Evolutionary conservation across 1,140 invertebrate genomes (phyloP).

Genomic region (Drosophila paulistorum): DNA sequence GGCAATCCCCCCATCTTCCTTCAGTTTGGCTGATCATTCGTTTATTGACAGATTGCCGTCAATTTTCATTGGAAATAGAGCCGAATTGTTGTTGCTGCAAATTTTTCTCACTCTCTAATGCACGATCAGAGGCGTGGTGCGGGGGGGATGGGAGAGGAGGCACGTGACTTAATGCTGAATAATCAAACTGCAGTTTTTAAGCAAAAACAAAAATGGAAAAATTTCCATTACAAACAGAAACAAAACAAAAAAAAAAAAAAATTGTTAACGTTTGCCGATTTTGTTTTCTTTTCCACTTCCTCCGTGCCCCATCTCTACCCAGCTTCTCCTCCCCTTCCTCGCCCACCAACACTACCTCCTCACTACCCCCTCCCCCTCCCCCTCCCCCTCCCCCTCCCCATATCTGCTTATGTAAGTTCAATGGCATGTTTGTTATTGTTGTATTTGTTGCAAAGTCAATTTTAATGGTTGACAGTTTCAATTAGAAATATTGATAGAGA

Average conservation of each 20-base stretch:
- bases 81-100: neutral
- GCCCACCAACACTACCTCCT: no score
- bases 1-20: slow-evolving; percentile 18
- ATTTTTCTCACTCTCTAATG: no score
- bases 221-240: slow-evolving; percentile 56
- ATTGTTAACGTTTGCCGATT: slow-evolving; percentile 59
- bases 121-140: neutral
- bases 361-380: slow-evolving; percentile 8
- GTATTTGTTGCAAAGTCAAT: slow-evolving; percentile 2
- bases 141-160: no score
- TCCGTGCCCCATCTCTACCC: neutral
- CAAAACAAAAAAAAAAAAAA: slow-evolving; percentile 11
- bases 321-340: neutral
- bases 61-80: slow-evolving; percentile 49
- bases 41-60: slow-evolving; percentile 31
- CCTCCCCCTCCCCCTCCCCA: slow-evolving; percentile 22
- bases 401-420: slow-evolving; percentile 75
- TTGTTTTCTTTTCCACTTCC: slow-evolving; percentile 24
- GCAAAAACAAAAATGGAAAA: slow-evolving; percentile 45
- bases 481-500: slow-evolving; percentile 57
- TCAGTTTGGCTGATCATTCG: slow-evolving; percentile 19
- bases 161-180: slow-evolving; percentile 31
- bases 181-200: slow-evolving; percentile 47
- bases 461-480: slow-evolving; percentile 38
- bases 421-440: slow-evolving; percentile 59